These are phyloP conservation scores for Emydoidea blandingii DNA, from an alignment of 2,797 vertebrate genomes.

Conservation along the genomic window DNA sequence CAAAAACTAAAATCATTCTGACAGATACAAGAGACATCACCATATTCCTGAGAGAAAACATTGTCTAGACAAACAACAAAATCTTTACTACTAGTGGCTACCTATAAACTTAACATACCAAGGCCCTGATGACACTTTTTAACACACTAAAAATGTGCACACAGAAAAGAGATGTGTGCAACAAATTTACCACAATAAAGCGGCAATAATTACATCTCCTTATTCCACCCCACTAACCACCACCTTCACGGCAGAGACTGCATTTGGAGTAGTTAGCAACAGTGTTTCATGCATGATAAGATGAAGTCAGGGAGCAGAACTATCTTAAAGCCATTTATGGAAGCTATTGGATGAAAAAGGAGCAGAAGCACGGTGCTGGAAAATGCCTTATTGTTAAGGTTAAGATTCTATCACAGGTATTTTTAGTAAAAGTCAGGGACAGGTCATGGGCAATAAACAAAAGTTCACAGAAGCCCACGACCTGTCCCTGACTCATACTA, in stretches of 20 bases:
- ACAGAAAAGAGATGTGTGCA: background rate
- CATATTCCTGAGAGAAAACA: background rate
- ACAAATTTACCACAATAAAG: accelerated
- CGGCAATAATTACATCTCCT: background rate
- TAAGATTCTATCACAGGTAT: too few species aligned
- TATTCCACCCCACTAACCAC: background rate
- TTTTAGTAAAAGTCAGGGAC: too few species aligned
- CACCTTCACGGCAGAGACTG: accelerated
- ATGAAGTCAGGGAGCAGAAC: accelerated
- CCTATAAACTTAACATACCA: background rate
- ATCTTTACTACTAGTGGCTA: background rate
- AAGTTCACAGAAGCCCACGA: too few species aligned
- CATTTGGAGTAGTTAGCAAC: accelerated
- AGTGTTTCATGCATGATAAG: accelerated
- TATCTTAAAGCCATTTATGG: accelerated
- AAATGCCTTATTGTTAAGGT: background rate
- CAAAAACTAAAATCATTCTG: background rate
- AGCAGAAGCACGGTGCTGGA: background rate
- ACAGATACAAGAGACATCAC: background rate
- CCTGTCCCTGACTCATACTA: too few species aligned
- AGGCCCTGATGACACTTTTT: background rate
- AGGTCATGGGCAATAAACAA: too few species aligned
- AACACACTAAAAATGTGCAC: background rate
- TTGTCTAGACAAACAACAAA: background rate
- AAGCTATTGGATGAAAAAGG: background rate